These are phyloP conservation scores for Strigamia crassipes DNA, from an alignment of 2,888 invertebrate species.

Conservation along the genomic window DNA sequence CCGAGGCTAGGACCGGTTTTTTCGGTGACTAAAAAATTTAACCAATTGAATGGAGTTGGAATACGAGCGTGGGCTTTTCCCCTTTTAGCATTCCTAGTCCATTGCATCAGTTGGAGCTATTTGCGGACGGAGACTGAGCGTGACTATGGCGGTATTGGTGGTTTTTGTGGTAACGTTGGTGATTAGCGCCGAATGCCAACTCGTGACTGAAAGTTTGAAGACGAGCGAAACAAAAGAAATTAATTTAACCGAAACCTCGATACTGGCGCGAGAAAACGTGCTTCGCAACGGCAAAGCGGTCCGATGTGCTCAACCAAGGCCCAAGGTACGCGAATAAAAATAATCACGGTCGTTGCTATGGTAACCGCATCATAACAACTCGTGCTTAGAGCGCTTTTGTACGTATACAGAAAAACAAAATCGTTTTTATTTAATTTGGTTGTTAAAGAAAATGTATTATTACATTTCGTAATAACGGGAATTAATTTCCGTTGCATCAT, in stretches of 20 bases:
- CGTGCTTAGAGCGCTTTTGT: not conserved
- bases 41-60: slow-evolving; percentile 6
- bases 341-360: not conserved
- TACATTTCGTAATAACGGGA: not conserved
- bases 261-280: not conserved
- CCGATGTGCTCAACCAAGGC: not conserved
- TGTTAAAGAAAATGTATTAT: no score
- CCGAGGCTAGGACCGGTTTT: slow-evolving; percentile 1
- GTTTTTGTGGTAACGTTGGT: not conserved
- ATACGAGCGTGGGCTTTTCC: slow-evolving; percentile 18
- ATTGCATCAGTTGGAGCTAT: not conserved
- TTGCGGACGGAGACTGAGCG: not conserved
- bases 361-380: not conserved
- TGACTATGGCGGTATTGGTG: not conserved
- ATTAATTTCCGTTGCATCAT: not conserved
- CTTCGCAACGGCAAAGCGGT: not conserved
- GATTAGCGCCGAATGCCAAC: not conserved
- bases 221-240: not conserved
- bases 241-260: not conserved
- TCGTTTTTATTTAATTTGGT: no score
- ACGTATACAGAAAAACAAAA: no score
- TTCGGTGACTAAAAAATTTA: slow-evolving; percentile 12
- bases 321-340: not conserved
- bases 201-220: not conserved
- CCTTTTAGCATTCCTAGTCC: not conserved